A percentile compares a stretch with the other conserved stretches of the same genome.
phyloP scores from a whole-genome alignment of 2,113 vertebrate genomes.

The Plotosus lineatus region DNA sequence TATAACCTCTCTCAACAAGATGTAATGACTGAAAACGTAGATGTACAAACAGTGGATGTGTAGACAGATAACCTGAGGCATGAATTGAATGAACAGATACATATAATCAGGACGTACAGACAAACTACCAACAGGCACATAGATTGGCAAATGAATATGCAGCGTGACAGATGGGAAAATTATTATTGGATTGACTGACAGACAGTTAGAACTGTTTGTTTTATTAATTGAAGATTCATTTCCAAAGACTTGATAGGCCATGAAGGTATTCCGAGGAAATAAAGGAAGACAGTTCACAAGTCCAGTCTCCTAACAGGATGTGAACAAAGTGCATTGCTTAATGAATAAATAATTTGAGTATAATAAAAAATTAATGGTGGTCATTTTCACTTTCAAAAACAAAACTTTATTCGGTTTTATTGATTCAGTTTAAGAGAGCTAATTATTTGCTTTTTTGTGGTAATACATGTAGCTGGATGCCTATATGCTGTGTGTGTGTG shows the following conservation, averaged over 20 bases:
- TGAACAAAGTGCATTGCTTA: constrained; percentile 8
- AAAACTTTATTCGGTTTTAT: constrained; percentile 10
- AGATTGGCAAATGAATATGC: neutral
- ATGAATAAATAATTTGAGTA: constrained; percentile 17
- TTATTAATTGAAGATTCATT: neutral
- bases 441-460: constrained; percentile 25
- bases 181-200: neutral
- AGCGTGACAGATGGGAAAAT: neutral
- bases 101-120: neutral
- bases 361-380: constrained; percentile 14
- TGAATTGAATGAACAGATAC: neutral
- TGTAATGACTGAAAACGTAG: too few species aligned
- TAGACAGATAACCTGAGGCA: neutral
- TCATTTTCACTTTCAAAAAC: constrained; percentile 25
- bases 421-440: neutral
- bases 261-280: neutral
- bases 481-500: constrained; percentile 1
- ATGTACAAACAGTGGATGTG: too few species aligned
- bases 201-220: neutral
- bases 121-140: neutral
- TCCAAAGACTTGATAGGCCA: neutral
- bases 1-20: too few species aligned
- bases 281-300: neutral
- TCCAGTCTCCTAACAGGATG: neutral
- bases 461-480: neutral